Evolutionary conservation across 2,113 vertebrate species (phyloP).

Genomic region (Sterrhoptilus dennistouni): DNA sequence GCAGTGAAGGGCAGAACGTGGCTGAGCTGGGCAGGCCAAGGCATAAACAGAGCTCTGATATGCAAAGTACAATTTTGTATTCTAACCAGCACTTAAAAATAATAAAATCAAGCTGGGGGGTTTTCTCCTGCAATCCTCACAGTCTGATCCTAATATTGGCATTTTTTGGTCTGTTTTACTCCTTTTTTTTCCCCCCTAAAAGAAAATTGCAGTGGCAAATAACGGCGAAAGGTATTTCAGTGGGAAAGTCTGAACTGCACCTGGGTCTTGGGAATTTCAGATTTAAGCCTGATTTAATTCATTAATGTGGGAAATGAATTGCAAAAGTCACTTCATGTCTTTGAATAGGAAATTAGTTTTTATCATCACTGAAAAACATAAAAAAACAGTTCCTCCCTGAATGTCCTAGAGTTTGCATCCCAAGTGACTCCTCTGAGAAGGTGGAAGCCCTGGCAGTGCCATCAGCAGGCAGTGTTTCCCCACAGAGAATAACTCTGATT

Average conservation of each 20-base stretch:
- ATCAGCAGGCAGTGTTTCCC: neutral
- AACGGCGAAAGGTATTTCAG: neutral
- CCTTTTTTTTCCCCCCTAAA: neutral
- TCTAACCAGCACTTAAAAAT: neutral
- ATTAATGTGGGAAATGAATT: neutral
- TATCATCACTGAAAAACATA: neutral
- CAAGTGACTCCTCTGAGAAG: neutral
- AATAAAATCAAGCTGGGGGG: neutral
- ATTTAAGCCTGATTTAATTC: neutral
- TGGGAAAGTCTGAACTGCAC: neutral
- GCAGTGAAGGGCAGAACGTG: neutral
- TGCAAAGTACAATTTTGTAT: neutral
- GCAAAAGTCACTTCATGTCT: neutral
- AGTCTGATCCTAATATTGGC: fast-evolving
- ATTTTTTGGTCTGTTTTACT: neutral
- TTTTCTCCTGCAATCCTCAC: neutral
- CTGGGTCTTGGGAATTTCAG: fast-evolving
- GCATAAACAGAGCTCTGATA: neutral
- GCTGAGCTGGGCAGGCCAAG: neutral
- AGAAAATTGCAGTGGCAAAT: neutral
- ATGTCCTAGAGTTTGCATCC: neutral
- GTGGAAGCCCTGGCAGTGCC: neutral
- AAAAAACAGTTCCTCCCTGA: neutral
- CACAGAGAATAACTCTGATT: neutral
- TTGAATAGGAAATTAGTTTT: neutral